These are phyloP conservation scores for Nibea albiflora DNA, from an alignment of 2,113 vertebrate species.

Conservation along the genomic window DNA sequence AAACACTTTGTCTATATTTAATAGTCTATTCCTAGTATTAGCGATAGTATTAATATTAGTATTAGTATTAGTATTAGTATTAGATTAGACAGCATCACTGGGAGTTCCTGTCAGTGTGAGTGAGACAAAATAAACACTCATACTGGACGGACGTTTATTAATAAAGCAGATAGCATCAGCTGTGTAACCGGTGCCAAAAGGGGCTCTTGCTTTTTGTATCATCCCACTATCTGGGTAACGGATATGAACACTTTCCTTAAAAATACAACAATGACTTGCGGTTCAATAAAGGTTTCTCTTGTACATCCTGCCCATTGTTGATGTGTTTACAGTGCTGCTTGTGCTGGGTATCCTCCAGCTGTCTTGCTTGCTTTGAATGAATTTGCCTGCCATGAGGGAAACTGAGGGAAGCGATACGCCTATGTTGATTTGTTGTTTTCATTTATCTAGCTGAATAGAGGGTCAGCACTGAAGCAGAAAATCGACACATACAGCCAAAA, in stretches of 20 bases:
- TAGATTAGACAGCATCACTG: neutral
- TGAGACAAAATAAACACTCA: neutral
- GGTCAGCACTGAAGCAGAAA: conserved; percentile 26
- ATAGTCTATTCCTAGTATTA: neutral
- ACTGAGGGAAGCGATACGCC: neutral
- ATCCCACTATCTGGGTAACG: neutral
- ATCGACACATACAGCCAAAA: neutral
- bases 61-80: no score
- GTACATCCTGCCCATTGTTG: neutral
- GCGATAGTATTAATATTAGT: no score
- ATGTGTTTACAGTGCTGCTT: neutral
- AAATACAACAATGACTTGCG: neutral
- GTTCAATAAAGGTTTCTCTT: conserved; percentile 1
- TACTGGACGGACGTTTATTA: neutral
- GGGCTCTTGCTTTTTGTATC: neutral
- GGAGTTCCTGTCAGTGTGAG: neutral
- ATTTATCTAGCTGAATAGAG: conserved; percentile 28
- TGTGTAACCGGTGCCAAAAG: neutral
- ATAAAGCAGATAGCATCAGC: neutral
- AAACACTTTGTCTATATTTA: neutral
- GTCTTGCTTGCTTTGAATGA: neutral
- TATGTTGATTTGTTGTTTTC: conserved; percentile 42
- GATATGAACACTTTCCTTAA: neutral
- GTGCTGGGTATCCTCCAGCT: conserved; percentile 3
- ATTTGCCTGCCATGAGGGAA: neutral